Conservation (phyloP, 2,797 vertebrate genomes). For the Cossypha heuglini region DNA sequence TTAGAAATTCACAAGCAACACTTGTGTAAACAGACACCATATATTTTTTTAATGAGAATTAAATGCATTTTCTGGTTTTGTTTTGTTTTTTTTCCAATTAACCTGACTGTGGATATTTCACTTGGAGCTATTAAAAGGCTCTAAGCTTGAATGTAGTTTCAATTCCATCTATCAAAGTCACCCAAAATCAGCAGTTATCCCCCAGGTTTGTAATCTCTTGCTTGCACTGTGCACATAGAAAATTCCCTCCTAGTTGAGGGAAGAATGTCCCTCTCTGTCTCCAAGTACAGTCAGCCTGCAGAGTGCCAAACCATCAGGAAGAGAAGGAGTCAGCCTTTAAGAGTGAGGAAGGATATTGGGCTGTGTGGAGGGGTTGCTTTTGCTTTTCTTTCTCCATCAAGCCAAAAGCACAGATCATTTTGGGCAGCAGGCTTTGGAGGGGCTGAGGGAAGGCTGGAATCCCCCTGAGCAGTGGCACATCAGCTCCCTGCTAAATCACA, state of each 20-base stretch:
- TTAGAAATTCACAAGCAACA: background rate
- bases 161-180: background rate
- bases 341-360: background rate
- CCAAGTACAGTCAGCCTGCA: background rate
- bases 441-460: background rate
- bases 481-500: constrained; percentile 10
- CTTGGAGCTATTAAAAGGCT: background rate
- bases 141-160: background rate
- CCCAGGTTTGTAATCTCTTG: background rate
- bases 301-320: background rate
- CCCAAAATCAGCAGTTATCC: background rate
- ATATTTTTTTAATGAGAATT: background rate
- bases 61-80: background rate
- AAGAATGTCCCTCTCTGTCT: background rate
- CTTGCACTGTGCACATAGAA: background rate
- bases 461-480: background rate
- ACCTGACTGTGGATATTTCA: background rate
- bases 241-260: background rate
- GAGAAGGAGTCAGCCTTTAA: background rate
- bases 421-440: background rate
- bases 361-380: background rate
- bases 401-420: background rate
- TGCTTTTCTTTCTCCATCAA: background rate
- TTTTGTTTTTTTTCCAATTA: background rate
- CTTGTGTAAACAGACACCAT: background rate